Evolutionary conservation across 2,797 vertebrate genomes (phyloP).

Genomic region (Muscicapa comitata): DNA sequence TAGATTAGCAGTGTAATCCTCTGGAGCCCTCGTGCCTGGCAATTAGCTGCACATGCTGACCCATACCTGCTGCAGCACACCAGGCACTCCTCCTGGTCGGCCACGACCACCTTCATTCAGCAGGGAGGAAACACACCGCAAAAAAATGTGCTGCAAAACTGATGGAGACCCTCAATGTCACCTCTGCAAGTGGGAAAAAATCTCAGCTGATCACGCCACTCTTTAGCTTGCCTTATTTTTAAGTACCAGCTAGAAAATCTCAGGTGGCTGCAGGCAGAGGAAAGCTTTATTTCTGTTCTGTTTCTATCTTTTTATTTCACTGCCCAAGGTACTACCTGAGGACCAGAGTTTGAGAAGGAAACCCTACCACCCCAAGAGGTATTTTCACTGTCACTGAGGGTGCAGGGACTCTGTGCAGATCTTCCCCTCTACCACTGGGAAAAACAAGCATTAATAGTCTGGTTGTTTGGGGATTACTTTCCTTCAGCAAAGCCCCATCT

Average conservation of each 20-base stretch:
- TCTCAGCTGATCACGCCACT: background rate
- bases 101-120: background rate
- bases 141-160: background rate
- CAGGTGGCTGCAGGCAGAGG: background rate
- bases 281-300: background rate
- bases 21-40: background rate
- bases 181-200: background rate
- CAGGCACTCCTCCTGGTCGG: background rate
- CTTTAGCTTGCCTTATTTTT: background rate
- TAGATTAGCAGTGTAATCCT: slow-evolving; percentile 32
- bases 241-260: background rate
- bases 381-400: background rate
- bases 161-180: background rate
- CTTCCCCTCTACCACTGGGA: accelerated
- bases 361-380: background rate
- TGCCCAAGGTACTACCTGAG: background rate
- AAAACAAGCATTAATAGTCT: background rate
- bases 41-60: slow-evolving; percentile 10
- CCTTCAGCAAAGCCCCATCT: background rate
- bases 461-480: background rate
- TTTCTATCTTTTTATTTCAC: no score
- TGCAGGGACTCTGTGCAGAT: background rate
- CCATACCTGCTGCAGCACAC: slow-evolving; percentile 16
- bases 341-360: background rate
- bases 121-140: background rate